Evolutionary conservation across 2,797 vertebrate genomes (phyloP).

Genomic region (Syncerus caffer): DNA sequence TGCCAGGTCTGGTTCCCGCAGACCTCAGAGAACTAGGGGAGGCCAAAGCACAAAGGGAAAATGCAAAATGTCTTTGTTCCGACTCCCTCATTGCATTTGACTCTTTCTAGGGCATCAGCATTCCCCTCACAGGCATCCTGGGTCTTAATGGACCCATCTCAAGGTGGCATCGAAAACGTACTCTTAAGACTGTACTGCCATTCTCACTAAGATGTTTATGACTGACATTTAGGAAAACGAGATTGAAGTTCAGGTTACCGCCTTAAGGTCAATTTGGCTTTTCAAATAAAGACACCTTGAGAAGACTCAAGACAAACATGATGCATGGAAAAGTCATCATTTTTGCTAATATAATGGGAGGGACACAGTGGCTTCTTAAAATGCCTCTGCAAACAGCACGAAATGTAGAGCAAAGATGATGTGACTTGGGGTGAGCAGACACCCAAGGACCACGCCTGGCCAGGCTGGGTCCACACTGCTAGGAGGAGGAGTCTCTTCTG

Average conservation of each 20-base stretch:
- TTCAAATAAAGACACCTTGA: not conserved
- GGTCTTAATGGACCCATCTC: not conserved
- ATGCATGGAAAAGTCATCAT: not conserved
- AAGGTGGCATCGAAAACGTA: not conserved
- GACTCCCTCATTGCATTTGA: not conserved
- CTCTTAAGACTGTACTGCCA: rapidly evolving
- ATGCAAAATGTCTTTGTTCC: not conserved
- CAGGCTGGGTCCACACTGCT: not conserved
- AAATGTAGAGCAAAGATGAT: not conserved
- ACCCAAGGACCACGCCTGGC: too few species aligned
- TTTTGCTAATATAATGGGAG: not conserved
- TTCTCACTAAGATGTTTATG: not conserved
- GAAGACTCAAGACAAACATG: not conserved
- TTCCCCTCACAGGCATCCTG: not conserved
- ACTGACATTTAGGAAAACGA: not conserved
- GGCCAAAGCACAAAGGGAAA: not conserved
- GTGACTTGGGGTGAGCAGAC: not conserved
- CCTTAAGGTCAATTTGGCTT: not conserved
- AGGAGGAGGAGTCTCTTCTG: not conserved
- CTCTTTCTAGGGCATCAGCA: not conserved
- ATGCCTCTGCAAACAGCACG: not conserved
- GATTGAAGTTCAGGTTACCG: not conserved
- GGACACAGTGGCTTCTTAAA: not conserved
- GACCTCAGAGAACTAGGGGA: not conserved
- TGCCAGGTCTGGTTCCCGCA: not conserved